phyloP scores from a whole-genome alignment of 92 coral and sea anemone species.

The Siderastrea radians region DNA sequence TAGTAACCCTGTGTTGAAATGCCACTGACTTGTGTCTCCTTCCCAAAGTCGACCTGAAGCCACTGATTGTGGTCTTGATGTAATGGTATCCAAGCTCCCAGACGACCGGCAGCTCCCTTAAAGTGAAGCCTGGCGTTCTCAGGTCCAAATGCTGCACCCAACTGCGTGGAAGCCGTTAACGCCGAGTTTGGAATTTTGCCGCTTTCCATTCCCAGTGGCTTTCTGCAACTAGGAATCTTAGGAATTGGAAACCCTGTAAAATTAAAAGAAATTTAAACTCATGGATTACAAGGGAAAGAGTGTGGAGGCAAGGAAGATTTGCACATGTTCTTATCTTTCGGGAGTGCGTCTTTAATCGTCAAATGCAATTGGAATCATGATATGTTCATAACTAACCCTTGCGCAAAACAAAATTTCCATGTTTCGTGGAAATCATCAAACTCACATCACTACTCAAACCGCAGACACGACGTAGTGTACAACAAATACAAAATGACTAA shows the following conservation, averaged over 20 bases:
- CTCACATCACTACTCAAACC: no score
- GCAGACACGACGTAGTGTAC: no score
- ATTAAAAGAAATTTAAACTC: neutral
- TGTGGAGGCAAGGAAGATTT: no score
- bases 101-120: neutral
- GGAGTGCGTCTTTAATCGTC: neutral
- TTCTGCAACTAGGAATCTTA: neutral
- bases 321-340: no score
- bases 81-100: slow-evolving; percentile 20
- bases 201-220: slow-evolving; percentile 15
- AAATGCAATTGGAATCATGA: no score
- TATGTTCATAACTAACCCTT: no score
- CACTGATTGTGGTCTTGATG: slow-evolving; percentile 15
- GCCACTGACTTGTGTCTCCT: neutral
- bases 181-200: neutral
- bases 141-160: neutral
- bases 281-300: no score
- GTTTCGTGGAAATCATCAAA: no score
- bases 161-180: slow-evolving; percentile 3
- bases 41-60: slow-evolving; percentile 22
- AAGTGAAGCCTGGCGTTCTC: slow-evolving; percentile 18
- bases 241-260: slow-evolving; percentile 6
- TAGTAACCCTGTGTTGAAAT: slow-evolving; percentile 15
- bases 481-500: no score
- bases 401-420: no score